Conservation (phyloP, 2,113 vertebrate genomes). For the Smithornis capensis region DNA sequence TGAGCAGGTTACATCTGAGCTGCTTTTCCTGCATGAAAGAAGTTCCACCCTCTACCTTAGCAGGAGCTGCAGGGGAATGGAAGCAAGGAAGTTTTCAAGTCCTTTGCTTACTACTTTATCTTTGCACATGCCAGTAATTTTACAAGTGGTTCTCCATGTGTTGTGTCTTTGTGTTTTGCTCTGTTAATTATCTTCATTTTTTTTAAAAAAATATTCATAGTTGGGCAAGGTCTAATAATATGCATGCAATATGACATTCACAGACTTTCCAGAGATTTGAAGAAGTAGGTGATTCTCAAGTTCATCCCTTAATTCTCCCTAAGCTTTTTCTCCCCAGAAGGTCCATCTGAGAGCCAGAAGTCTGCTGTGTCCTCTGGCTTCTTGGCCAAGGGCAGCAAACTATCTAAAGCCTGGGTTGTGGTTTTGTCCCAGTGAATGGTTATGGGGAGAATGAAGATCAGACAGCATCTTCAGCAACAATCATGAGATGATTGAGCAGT, state of each 20-base stretch:
- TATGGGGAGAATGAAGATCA: constrained; percentile 72
- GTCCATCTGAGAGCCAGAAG: neutral
- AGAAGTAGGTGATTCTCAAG: neutral
- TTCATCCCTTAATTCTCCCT: neutral
- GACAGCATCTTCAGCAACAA: constrained; percentile 78
- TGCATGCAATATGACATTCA: neutral
- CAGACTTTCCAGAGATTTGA: neutral
- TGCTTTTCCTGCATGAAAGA: neutral
- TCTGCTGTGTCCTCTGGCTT: neutral
- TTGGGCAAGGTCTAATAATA: neutral
- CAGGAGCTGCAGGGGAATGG: neutral
- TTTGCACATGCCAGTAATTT: neutral
- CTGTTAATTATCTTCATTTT: neutral
- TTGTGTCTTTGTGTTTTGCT: neutral
- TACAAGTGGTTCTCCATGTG: neutral
- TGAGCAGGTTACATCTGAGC: neutral
- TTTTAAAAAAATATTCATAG: neutral
- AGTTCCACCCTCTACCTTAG: neutral
- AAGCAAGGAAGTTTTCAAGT: neutral
- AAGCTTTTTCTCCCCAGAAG: neutral
- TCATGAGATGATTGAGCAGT: constrained; percentile 81
- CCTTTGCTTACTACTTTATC: neutral
- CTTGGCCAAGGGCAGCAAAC: neutral
- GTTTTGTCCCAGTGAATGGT: constrained; percentile 74
- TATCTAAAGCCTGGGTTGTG: neutral